Conservation (phyloP, 2,797 vertebrate species). For the Remorina albescens region DNA sequence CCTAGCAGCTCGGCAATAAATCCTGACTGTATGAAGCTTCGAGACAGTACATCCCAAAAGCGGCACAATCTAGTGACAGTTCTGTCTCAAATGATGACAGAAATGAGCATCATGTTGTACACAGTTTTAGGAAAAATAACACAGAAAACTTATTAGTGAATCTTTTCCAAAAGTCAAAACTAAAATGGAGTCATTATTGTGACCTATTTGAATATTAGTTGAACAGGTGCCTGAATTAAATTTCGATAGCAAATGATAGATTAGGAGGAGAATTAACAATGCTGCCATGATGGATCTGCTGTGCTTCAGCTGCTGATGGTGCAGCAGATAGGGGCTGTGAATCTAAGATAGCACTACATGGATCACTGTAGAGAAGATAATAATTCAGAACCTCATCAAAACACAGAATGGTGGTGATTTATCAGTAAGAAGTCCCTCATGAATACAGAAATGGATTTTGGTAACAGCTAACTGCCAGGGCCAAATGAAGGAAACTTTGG, state of each 20-base stretch:
- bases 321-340: constrained; percentile 48
- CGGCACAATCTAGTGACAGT: not conserved
- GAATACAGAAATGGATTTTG: constrained; percentile 16
- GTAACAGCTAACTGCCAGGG: constrained; percentile 1
- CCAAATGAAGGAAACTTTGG: constrained; percentile 12
- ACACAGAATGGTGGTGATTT: constrained; percentile 42
- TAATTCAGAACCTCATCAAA: constrained; percentile 57
- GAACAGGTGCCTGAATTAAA: constrained; percentile 50
- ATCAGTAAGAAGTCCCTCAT: constrained; percentile 27
- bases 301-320: constrained; percentile 48
- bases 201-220: constrained; percentile 43
- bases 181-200: constrained; percentile 29
- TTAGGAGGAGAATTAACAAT: constrained; percentile 57
- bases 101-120: not conserved
- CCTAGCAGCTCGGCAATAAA: not conserved
- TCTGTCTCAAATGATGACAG: no score
- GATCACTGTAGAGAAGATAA: constrained; percentile 56
- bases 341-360: constrained; percentile 58
- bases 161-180: constrained; percentile 16
- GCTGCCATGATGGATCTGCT: constrained; percentile 54
- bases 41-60: not conserved
- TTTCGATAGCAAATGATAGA: constrained; percentile 60
- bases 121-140: not conserved
- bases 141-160: constrained; percentile 2
- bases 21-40: not conserved